Evolutionary conservation across 1,140 invertebrate genomes (phyloP), one percentile per base, ranked within the genome.

Genomic region (Stegodyphus dumicola): DNA sequence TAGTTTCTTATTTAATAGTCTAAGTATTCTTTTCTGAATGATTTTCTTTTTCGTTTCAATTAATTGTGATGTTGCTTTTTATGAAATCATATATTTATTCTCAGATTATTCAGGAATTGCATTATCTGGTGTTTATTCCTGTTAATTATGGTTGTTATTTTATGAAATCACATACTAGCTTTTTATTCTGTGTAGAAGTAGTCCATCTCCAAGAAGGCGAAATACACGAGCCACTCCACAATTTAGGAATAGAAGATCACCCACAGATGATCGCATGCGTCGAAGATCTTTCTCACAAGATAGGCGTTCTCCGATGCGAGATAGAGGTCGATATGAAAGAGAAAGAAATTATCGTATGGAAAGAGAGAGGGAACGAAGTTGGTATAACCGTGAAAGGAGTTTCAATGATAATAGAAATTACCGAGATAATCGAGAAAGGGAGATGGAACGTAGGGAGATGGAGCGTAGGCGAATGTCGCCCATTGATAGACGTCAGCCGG

Each of bases 361-460:
- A 15, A 75, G 81, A 52, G 65, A 76, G 5, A 51, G 74, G 15
- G 84, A 78, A 51, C 48, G 84, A 7, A 77, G 51, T 48, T 86
- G 84, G 84, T 86, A 86, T 56, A 86, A 86, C 52, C 9, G 84
- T 1, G 81, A 77, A n/a, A 67, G 81, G 7, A 77, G 56, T 51
- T 85, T 53, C 49, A 85, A 85, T 85, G 84, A 86, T 7, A 77
- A 77, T 33, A 49, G 71, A 18, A 70, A 64, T 15, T 86, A 78
- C 13, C 60, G 76, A 66, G 84, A 86, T 11, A 69, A 75, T 11
- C 56, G 79, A 51, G 77, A 79, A 9, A 71, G 79, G 17, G 77
- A 79, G 5, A 51, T 48, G 10, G 75, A 85, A 18, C 66, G 73
- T 7, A 70, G 84, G 49, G 76, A 78, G n/a, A 73, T 78, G 54